Evolutionary conservation across 1,140 invertebrate species (phyloP).

Genomic region (Solenopsis fugax): DNA sequence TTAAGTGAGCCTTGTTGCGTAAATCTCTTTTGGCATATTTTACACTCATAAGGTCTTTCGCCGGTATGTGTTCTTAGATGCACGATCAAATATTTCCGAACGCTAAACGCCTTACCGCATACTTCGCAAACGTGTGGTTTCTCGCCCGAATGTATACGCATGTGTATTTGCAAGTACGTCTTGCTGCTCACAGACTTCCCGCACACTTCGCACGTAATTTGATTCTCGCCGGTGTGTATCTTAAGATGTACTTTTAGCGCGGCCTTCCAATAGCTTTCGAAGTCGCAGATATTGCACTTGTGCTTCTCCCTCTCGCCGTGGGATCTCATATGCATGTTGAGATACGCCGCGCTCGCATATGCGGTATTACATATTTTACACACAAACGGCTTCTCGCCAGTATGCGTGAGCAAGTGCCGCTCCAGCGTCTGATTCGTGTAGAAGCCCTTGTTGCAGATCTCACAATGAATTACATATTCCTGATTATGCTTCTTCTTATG

Average conservation of each 20-base stretch:
- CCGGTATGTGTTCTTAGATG: constrained; percentile 89
- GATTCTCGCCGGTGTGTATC: constrained; percentile 87
- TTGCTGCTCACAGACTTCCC: constrained; percentile 89
- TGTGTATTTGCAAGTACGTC: constrained; percentile 86
- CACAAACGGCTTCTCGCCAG: constrained; percentile 92
- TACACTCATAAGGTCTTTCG: constrained; percentile 87
- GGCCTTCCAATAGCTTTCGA: constrained; percentile 83
- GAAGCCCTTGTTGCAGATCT: constrained; percentile 82
- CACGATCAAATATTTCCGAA: constrained; percentile 89
- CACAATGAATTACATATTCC: constrained; percentile 79
- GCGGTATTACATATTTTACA: constrained; percentile 90
- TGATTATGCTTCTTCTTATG: constrained; percentile 81
- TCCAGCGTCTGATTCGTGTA: constrained; percentile 81
- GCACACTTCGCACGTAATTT: constrained; percentile 87
- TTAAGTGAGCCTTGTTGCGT: constrained; percentile 85
- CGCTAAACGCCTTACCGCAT: constrained; percentile 91
- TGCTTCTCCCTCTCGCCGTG: constrained; percentile 84
- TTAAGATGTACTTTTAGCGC: constrained; percentile 95
- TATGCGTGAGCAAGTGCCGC: constrained; percentile 83
- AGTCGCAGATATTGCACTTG: constrained; percentile 81
- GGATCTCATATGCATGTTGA: constrained; percentile 78
- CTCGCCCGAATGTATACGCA: constrained; percentile 89
- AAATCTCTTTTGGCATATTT: constrained; percentile 90
- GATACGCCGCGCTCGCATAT: constrained; percentile 80
- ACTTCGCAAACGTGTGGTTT: constrained; percentile 92